Base-by-base conservation (phyloP, 1,140 invertebrate genomes). In the Lanistes nyassanus region DNA sequence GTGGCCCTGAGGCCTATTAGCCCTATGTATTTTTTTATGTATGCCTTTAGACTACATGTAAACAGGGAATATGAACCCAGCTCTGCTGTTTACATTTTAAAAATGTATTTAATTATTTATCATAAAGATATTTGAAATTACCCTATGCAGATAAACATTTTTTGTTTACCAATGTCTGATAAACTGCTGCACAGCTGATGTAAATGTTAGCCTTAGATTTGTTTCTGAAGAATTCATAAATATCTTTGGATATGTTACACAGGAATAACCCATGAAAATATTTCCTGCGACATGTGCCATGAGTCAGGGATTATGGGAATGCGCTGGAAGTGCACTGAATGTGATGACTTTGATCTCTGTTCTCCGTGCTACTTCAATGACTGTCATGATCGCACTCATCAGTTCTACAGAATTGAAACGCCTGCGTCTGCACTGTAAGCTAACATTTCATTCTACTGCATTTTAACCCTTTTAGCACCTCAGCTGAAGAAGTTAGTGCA, bases 301-400 rank as follows among this genome's bases (percentile, higher is more conserved):
- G 74, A 70, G 37, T 62, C n/a, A 4, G 64, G 64, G 19, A 76
- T 84, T 26, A 23, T 75, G 6, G 83, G 83, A 7, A 80, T 79
- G 7, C 69, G 81, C 0, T 85, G 83, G 83, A 78, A 79, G 19
- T 85, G 83, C 78, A 51, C 56, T 19, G 47, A 37, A 23, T 85
- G 83, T 72, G 13, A 77, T 34, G 79, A 82, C 42, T 75, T 76
- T 66, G 76, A 79, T 53, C 75, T 85, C 4, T 85, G 83, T 60
- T 76, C 78, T 0, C 58, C 55, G 3, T 85, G 83, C 53, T 85
- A 83, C 67, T 76, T 79, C 31, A 26, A 11, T 13, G 80, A 84
- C 56, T 80, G 78, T 34, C 83, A 85, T 67, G 74, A 79, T 37
- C 36, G 79, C n/a, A 71, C 36, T 19, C 83, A 85, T 70, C 64